Base-by-base conservation (phyloP, 1,140 invertebrate species). In the Heterodera carotae region DNA sequence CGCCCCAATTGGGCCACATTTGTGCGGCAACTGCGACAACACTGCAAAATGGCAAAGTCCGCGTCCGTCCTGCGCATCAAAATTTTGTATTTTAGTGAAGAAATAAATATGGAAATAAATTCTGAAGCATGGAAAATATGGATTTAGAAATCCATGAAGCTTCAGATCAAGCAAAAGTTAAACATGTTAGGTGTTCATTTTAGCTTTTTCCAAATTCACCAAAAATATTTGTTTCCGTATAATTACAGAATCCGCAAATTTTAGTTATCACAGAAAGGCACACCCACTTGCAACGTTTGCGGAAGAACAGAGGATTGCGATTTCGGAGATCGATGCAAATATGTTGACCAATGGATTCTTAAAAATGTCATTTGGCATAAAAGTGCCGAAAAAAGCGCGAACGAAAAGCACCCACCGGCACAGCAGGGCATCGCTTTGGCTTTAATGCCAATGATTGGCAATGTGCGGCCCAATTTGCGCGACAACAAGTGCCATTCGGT, bases 31-130 rank as follows among this genome's bases (percentile, higher is more conserved):
- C 75, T 78, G 15, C 69, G 36, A 53, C 81, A 82, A 33, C 81
- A 82, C 56, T 82, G 81, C 43, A 82, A 27, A 56, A 82, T 76
- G 18, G 83, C 81, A 59, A 82, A 82, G 56, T 82, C 81, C 10
- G 74, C 68, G 33, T 82, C 82, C 22, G 56, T 77, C 39, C 53
- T 64, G n/a, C n/a, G n/a, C n/a, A n/a, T n/a, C n/a, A n/a, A n/a
- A n/a, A n/a, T n/a, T n/a, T n/a, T n/a, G n/a, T n/a, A n/a, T n/a
- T n/a, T n/a, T n/a, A n/a, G n/a, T n/a, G n/a, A n/a, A n/a, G n/a
- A n/a, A n/a, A n/a, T n/a, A n/a, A n/a, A n/a, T n/a, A n/a, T n/a
- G n/a, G 64, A 80, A 81, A 33, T 76, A 39, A 39, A 80, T 39
- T 25, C 62, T 27, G 33, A 82, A 81, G 22, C 10, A 6, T 39